Base-by-base conservation (phyloP, 1,140 invertebrate species). In the Tetramorium alpestre region DNA sequence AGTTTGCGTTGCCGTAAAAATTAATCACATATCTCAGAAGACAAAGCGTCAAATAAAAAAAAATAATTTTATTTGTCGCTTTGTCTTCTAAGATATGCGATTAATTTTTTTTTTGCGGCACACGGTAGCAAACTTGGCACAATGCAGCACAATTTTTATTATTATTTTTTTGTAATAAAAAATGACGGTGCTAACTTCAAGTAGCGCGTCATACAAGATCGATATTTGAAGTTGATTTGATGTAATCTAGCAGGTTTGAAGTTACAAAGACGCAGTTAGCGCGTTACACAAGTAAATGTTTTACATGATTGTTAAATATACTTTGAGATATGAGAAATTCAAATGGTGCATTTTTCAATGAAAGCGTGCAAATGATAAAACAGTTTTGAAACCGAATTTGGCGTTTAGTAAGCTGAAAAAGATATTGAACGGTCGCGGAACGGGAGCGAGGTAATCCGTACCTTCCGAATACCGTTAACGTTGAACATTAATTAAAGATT, bases 401-500 rank as follows among this genome's bases (percentile, higher is more conserved):
- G 13, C 16, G 33, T 49, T 78, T 78, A n/a, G 51, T 22, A 67
- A 51, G 41, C 22, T 67, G 1, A 10, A 54, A 54, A 51, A 54
- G 38, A 64, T 51, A 75, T 75, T 41, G 13, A 75, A 58, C 58
- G 13, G n/a, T 58, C 72, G 28, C 54, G 7, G 8, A 16, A 33
- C 60, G n/a, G n/a, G 38, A 80, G 28, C 25, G 28, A n/a, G 33
- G 33, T 38, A 13, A 0, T 10, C 7, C 7, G 33, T 67, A 47
- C 67, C 38, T 58, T 72, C 56, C 56, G 33, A 44, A 47, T 60
- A 25, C 38, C 13, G 60, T 58, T 81, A 49, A 75, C 60, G 76
- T 87, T 38, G 88, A 64, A 84, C 58, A 77, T 90, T 90, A 90
- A 90, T 90, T 85, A 90, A 90, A 90, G 88, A 90, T 90, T 90